A percentile compares a stretch with the other conserved stretches of the same genome.
phyloP scores from a whole-genome alignment of 2,113 vertebrate genomes.

The Hippoglossus stenolepis region DNA sequence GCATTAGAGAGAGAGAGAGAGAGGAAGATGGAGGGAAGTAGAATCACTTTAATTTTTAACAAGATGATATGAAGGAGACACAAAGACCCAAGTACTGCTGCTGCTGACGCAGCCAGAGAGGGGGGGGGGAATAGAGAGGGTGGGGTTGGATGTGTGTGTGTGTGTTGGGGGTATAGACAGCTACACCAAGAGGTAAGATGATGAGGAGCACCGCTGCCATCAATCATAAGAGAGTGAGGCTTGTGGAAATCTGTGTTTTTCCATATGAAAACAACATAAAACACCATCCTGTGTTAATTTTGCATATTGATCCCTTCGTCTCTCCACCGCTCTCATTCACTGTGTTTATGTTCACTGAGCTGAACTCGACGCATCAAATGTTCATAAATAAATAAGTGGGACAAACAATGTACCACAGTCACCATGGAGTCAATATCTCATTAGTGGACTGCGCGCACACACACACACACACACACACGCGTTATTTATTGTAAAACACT shows the following conservation, averaged over 20 bases:
- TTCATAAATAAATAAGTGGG: slow-evolving; percentile 91
- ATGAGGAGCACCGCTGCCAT: slow-evolving; percentile 54
- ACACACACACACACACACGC: slow-evolving; percentile 6
- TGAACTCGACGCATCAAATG: slow-evolving; percentile 91
- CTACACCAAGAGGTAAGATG: slow-evolving; percentile 13
- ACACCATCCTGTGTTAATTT: slow-evolving; percentile 88
- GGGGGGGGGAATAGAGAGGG: slow-evolving; percentile 38
- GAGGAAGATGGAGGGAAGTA: slow-evolving; percentile 60
- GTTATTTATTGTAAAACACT: slow-evolving; percentile 5
- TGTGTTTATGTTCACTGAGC: slow-evolving; percentile 67
- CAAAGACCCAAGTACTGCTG: slow-evolving; percentile 74
- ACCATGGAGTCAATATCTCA: slow-evolving; percentile 87
- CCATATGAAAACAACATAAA: slow-evolving; percentile 84
- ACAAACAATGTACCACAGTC: slow-evolving; percentile 87
- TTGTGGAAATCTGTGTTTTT: slow-evolving; percentile 54
- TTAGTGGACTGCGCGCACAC: slow-evolving; percentile 78
- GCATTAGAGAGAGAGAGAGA: slow-evolving; percentile 72
- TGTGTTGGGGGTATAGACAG: slow-evolving; percentile 5
- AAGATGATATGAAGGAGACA: slow-evolving; percentile 83
- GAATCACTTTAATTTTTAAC: slow-evolving; percentile 87
- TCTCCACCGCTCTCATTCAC: slow-evolving; percentile 28
- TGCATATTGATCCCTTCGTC: slow-evolving; percentile 87
- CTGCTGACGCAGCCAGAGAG: slow-evolving; percentile 76
- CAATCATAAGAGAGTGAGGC: slow-evolving; percentile 63
- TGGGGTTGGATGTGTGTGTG: slow-evolving; percentile 13